A percentile compares a stretch with the other conserved stretches of the same genome.
phyloP scores from a whole-genome alignment of 2,797 vertebrate genomes.

The Fistularia commersonii region DNA sequence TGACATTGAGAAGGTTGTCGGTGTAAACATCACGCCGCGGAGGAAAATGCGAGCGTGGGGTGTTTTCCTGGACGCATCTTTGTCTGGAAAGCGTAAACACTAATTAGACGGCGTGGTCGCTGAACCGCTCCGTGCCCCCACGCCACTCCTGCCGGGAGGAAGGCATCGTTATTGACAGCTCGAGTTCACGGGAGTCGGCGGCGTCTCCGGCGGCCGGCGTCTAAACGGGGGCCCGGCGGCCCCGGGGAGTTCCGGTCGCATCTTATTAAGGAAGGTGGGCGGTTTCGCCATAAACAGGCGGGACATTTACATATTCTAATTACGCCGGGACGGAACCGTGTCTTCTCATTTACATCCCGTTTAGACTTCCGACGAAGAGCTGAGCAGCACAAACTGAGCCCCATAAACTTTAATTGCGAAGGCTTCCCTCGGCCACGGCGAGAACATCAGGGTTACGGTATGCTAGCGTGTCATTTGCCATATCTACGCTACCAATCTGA shows the following conservation, averaged over 20 bases:
- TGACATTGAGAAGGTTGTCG: constrained; percentile 35
- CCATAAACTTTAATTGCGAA: constrained; percentile 54
- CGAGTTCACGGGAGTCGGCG: constrained; percentile 57
- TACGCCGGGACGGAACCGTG: constrained; percentile 41
- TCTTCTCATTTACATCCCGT: constrained; percentile 56
- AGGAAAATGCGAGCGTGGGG: constrained; percentile 37
- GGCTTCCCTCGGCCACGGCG: constrained; percentile 27
- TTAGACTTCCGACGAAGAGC: constrained; percentile 49
- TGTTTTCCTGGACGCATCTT: constrained; percentile 48
- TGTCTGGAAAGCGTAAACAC: constrained; percentile 61
- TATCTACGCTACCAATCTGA: too few species aligned
- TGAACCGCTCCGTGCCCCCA: constrained; percentile 54
- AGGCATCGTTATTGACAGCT: constrained; percentile 73
- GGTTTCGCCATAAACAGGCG: constrained; percentile 44
- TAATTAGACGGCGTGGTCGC: constrained; percentile 60
- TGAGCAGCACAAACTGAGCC: constrained; percentile 36
- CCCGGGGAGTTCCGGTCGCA: constrained; percentile 52
- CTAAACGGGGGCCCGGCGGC: constrained; percentile 28
- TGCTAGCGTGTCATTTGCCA: too few species aligned
- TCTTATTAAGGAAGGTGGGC: constrained; percentile 38
- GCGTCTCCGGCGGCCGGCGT: constrained; percentile 32
- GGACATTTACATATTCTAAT: constrained; percentile 71
- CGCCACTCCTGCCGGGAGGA: constrained; percentile 57
- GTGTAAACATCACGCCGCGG: constrained; percentile 6
- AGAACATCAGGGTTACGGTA: constrained; percentile 7